A percentile compares a stretch with the other conserved stretches of the same genome.
phyloP scores from a whole-genome alignment of 2,888 invertebrate genomes.

The Drosophila borborema region DNA sequence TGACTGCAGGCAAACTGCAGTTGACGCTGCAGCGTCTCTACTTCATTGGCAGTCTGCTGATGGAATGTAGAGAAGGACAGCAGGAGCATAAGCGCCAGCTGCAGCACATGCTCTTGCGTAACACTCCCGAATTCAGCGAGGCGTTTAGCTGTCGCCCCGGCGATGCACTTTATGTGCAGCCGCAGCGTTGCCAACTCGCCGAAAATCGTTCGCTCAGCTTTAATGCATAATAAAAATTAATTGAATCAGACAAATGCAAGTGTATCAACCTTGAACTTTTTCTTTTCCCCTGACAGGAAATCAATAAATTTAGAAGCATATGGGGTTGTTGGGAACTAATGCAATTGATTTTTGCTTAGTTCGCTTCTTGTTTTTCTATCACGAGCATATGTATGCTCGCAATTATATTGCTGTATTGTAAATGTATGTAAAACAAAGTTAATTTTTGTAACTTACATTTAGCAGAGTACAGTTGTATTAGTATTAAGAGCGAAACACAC shows the following conservation, averaged over 20 bases:
- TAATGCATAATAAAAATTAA: constrained; percentile 48
- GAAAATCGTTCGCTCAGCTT: constrained; percentile 21
- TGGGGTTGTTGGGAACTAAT: constrained; percentile 4
- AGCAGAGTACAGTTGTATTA: constrained; percentile 47
- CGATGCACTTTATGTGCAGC: constrained; percentile 65
- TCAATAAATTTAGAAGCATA: constrained; percentile 54
- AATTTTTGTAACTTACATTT: constrained; percentile 64
- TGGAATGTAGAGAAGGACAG: constrained; percentile 68
- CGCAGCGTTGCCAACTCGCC: constrained; percentile 48
- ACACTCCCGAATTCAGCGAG: constrained; percentile 77
- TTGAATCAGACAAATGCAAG: constrained; percentile 23
- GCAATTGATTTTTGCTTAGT: constrained; percentile 63
- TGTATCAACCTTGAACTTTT: constrained; percentile 78
- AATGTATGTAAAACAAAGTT: constrained; percentile 14
- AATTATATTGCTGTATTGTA: constrained; percentile 5
- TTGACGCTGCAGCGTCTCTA: constrained; percentile 75
- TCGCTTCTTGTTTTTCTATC: constrained; percentile 8
- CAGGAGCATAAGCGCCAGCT: constrained; percentile 64
- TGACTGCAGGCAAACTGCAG: constrained; percentile 60
- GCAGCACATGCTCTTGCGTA: constrained; percentile 75
- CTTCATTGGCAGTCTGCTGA: constrained; percentile 75
- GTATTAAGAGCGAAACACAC: constrained; percentile 39
- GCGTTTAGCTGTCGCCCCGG: constrained; percentile 75
- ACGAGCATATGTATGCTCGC: constrained; percentile 56
- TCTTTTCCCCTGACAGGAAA: constrained; percentile 48